Percentiles rank a stretch among this genome's conserved stretches.
Evolutionary conservation across 2,797 vertebrate species (phyloP).

Genomic region (Vultur gryphus): DNA sequence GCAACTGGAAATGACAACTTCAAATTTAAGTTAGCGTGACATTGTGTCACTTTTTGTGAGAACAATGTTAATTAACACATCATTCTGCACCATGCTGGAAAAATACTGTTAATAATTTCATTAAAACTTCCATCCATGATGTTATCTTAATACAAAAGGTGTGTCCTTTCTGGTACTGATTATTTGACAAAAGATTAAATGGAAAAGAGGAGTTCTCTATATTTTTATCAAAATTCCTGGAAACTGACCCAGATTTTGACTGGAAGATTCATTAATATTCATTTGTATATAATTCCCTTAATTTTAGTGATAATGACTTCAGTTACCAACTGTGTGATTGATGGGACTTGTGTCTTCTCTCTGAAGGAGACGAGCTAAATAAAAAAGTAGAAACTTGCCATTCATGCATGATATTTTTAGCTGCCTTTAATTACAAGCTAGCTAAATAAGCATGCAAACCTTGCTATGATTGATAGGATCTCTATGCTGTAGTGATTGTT

Average conservation of each 20-base stretch:
- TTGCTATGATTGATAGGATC: conserved; percentile 78
- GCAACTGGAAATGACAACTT: conserved; percentile 41
- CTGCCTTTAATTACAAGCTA: conserved; percentile 80
- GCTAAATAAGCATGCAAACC: conserved; percentile 79
- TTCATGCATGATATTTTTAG: conserved; percentile 82
- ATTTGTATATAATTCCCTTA: conserved; percentile 83
- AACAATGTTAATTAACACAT: conserved; percentile 57
- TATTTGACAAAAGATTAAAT: conserved; percentile 59
- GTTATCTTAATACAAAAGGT: conserved; percentile 52
- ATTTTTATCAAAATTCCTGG: conserved; percentile 67
- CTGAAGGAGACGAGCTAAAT: conserved; percentile 76
- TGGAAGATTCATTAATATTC: conserved; percentile 81
- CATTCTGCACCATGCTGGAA: conserved; percentile 1
- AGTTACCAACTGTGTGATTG: conserved; percentile 83
- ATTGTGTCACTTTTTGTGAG: conserved; percentile 12
- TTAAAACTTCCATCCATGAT: neutral
- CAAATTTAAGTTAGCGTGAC: conserved; percentile 27
- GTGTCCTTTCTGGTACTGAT: conserved; percentile 43
- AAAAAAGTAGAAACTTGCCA: conserved; percentile 76
- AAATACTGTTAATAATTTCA: conserved; percentile 42
- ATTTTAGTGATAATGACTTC: conserved; percentile 82
- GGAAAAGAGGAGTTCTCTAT: conserved; percentile 39
- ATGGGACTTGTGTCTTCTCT: conserved; percentile 76
- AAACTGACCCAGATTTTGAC: conserved; percentile 75
- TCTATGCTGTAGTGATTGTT: conserved; percentile 76